Conservation (phyloP, 2,113 vertebrate genomes). For the Isurus oxyrinchus region DNA sequence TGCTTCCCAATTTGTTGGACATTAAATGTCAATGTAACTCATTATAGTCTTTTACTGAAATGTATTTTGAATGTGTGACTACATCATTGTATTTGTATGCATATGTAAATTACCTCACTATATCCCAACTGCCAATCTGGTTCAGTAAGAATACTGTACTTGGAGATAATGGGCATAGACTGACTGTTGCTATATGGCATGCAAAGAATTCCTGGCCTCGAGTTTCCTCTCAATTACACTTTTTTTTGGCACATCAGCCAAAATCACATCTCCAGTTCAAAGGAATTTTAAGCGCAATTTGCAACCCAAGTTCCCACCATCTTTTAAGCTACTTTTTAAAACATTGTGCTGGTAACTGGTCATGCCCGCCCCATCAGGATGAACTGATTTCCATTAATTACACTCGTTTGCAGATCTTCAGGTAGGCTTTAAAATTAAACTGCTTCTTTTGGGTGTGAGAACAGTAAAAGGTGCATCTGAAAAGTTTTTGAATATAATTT, state of each 20-base stretch:
- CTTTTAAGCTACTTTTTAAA: too few species aligned
- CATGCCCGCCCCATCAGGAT: neutral
- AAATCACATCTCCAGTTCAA: neutral
- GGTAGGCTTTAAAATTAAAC: neutral
- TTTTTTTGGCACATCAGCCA: neutral
- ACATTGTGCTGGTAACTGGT: too few species aligned
- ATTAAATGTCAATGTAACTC: neutral
- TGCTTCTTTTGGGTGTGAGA: neutral
- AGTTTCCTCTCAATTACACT: neutral
- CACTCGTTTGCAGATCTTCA: neutral
- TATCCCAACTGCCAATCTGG: neutral
- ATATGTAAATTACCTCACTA: neutral
- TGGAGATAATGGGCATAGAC: neutral
- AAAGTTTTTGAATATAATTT: neutral
- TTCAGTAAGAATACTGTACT: neutral
- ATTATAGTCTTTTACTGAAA: neutral
- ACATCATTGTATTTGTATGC: neutral
- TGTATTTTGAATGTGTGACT: neutral
- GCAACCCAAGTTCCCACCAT: neutral
- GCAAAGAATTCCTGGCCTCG: neutral
- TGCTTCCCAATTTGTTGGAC: neutral
- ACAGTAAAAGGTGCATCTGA: neutral
- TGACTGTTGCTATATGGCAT: neutral
- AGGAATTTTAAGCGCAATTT: neutral
- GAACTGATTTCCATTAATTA: neutral